Evolutionary conservation across 2,113 vertebrate genomes (phyloP).

Genomic region (Tor tambroides): DNA sequence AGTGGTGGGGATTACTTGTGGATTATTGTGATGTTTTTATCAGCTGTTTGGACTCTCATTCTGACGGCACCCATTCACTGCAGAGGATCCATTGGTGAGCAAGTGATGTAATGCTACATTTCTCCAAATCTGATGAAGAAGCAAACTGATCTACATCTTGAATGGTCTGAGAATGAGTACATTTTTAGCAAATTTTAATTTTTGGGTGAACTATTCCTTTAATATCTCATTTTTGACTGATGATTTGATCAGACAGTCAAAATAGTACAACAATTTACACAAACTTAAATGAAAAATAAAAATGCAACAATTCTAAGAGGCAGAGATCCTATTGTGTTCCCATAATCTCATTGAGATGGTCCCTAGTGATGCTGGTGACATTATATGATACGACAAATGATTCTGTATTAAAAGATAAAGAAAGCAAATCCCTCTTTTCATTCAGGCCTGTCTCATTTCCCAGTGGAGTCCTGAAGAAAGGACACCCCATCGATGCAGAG

Average conservation of each 20-base stretch:
- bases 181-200: too few relatives aligned
- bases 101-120: too few relatives aligned
- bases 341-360: background rate
- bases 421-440: constrained; percentile 24
- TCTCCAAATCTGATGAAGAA: too few relatives aligned
- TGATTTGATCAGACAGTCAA: background rate
- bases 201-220: too few relatives aligned
- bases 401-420: constrained; percentile 3
- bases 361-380: background rate
- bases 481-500: background rate
- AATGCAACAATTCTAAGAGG: background rate
- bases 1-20: too few relatives aligned
- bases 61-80: too few relatives aligned
- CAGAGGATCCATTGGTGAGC: too few relatives aligned
- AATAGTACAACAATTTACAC: background rate
- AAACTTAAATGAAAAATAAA: background rate
- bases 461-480: background rate
- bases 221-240: background rate
- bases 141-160: too few relatives aligned
- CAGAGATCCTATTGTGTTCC: background rate
- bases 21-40: too few relatives aligned
- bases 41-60: too few relatives aligned
- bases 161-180: too few relatives aligned
- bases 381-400: background rate
- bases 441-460: background rate